These are phyloP conservation scores for Heliangelus exortis DNA, from an alignment of 2,797 vertebrate species.

Conservation along the genomic window DNA sequence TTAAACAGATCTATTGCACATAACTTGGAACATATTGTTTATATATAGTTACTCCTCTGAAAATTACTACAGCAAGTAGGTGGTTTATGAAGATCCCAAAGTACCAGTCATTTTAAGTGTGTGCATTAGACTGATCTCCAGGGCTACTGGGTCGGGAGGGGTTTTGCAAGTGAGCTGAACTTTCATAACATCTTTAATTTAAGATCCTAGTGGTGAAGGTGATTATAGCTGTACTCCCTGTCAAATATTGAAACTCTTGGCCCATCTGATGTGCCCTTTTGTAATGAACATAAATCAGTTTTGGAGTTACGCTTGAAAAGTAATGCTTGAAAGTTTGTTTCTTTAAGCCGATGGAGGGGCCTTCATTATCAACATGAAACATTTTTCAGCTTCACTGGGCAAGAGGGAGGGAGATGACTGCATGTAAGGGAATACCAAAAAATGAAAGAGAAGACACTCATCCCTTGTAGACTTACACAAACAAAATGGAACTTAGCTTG, in stretches of 20 bases:
- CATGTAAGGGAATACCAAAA: neutral
- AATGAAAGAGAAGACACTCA: neutral
- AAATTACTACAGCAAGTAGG: constrained; percentile 61
- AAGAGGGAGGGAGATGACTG: neutral
- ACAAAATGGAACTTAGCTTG: neutral
- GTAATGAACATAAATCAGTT: neutral
- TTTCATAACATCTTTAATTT: neutral
- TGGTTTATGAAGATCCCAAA: constrained; percentile 59
- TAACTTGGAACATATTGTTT: constrained; percentile 71
- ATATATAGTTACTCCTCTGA: constrained; percentile 66
- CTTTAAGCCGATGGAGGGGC: neutral
- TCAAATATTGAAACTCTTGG: neutral
- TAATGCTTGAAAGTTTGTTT: neutral
- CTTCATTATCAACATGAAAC: neutral
- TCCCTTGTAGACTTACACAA: constrained; percentile 2
- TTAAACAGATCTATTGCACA: constrained; percentile 76
- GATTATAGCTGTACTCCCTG: neutral
- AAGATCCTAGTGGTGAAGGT: neutral
- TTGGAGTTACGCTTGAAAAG: neutral
- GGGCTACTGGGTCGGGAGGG: neutral
- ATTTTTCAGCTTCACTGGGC: neutral
- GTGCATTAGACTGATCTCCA: constrained; percentile 23
- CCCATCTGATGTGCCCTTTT: neutral
- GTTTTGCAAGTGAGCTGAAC: neutral
- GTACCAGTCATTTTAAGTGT: constrained; percentile 51